Evolutionary conservation across 2,797 vertebrate species (phyloP).

Genomic region (Notolepis coatsorum): DNA sequence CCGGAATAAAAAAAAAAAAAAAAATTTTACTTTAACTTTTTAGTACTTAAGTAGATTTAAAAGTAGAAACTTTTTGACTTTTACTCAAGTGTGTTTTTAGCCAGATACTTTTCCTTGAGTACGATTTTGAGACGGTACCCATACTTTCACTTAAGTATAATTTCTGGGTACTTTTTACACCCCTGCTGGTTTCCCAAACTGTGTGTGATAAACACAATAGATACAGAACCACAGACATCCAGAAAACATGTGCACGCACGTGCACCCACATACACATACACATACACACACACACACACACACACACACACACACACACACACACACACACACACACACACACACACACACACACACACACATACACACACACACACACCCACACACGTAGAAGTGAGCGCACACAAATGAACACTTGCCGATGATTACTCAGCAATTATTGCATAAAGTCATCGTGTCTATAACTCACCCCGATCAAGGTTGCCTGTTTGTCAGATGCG

Average conservation of each 20-base stretch:
- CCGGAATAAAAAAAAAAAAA: too few species aligned
- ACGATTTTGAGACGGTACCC: too few species aligned
- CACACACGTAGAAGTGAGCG: too few species aligned
- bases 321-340: constrained; percentile 2
- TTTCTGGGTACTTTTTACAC: too few species aligned
- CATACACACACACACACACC: constrained; percentile 16
- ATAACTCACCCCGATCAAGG: constrained; percentile 42
- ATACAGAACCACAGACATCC: constrained; percentile 27
- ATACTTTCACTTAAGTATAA: too few species aligned
- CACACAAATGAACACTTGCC: not conserved
- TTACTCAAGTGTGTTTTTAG: too few species aligned
- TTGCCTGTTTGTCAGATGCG: constrained; percentile 39
- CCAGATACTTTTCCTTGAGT: too few species aligned
- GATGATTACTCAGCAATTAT: constrained; percentile 36
- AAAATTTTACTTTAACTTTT: too few species aligned
- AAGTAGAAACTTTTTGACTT: too few species aligned
- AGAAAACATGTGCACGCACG: constrained; percentile 6
- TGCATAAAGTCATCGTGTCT: constrained; percentile 33
- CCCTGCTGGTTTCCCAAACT: constrained; percentile 34
- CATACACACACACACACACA: not conserved
- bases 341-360: not conserved
- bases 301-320: not conserved
- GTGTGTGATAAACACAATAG: constrained; percentile 61
- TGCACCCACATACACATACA: not conserved
- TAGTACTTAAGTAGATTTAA: too few species aligned